Conservation (phyloP, 2,888 invertebrate genomes). For the Rhopalosiphum nymphaeae region DNA sequence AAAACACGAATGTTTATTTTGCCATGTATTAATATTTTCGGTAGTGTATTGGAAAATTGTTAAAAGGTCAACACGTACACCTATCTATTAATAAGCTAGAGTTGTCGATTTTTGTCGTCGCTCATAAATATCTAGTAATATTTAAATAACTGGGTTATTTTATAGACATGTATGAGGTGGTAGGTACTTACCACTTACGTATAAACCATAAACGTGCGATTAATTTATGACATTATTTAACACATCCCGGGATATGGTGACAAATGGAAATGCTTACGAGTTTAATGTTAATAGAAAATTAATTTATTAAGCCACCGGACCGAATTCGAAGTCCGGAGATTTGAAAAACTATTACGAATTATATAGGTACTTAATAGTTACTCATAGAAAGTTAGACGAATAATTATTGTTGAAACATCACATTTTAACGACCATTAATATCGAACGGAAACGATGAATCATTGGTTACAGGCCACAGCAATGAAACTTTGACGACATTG, state of each 20-base stretch:
- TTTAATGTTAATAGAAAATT: background rate
- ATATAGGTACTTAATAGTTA: too few relatives aligned
- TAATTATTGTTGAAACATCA: background rate
- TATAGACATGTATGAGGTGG: background rate
- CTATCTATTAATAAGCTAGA: background rate
- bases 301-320: background rate
- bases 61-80: too few relatives aligned
- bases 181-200: background rate
- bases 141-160: background rate
- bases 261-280: background rate
- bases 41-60: too few relatives aligned
- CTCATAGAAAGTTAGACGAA: background rate
- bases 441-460: constrained; percentile 7
- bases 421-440: constrained; percentile 11
- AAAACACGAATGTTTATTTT: too few relatives aligned
- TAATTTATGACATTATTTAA: background rate
- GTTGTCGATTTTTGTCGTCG: background rate
- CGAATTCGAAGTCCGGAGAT: background rate
- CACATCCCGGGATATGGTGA: background rate
- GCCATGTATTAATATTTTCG: too few relatives aligned
- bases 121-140: background rate
- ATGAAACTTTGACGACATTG: constrained; percentile 11
- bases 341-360: background rate
- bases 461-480: background rate
- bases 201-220: background rate